Base-by-base conservation (phyloP, 2,888 invertebrate species). In the Mythimna impura region DNA sequence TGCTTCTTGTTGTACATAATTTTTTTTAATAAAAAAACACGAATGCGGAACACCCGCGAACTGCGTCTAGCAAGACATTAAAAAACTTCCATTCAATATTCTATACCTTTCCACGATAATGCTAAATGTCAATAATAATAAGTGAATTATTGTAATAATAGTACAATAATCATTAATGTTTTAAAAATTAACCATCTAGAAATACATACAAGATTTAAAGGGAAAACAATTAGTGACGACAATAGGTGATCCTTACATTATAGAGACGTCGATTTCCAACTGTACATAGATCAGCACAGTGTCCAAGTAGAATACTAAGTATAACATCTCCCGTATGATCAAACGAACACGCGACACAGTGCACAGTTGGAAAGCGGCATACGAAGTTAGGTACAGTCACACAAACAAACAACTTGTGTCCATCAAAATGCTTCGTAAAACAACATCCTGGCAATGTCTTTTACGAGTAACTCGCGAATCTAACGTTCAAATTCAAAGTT, bases 1-100 rank as follows among this genome's bases (percentile, higher is more conserved):
- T 96, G 96, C 96, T 95, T 95, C 91, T 89, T 94, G 93, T 96
- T 96, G 96, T 96, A 96, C 96, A 96, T 94, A 92, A 54, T 89
- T 88, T 90, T 91, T 89, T 90, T 86, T 76, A 83, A 91, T 91
- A 77, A 72, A 61, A 77, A 77, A 71, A 52, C 76, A 63, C 83
- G 82, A 76, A 89, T 90, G 89, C 86, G 82, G 76, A 86, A 85
- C 89, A 91, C 87, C 86, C 89, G 84, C 80, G 80, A 84, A 78
- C 83, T 84, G 88, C 87, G 87, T 87, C 86, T 86, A 78, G 86
- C 85, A 82, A 89, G 86, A 88, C 89, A 86, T 88, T 87, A 86
- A 88, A 91, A 91, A 91, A 91, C 90, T 90, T 90, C 90, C 89
- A 84, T 89, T 90, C 87, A 89, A 88, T 89, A 89, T 76, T 84